Evolutionary conservation across 2,797 vertebrate species (phyloP).

Genomic region (Myiothlypis coronata): DNA sequence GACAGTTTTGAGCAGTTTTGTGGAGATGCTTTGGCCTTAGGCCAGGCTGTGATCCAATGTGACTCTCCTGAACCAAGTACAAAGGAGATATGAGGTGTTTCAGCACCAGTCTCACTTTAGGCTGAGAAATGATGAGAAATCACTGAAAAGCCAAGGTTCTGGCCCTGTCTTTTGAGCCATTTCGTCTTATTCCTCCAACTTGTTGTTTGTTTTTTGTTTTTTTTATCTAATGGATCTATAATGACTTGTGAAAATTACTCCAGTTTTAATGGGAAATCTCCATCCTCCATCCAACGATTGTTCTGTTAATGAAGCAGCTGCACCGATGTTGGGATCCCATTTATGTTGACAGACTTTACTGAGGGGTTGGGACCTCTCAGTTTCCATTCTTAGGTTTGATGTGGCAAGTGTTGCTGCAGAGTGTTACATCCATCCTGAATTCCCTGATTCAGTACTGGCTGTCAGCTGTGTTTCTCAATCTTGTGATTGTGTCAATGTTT

Average conservation of each 20-base stretch:
- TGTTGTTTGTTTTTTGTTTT: neutral
- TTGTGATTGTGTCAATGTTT: neutral
- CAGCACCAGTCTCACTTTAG: neutral
- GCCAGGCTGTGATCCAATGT: neutral
- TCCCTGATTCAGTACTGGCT: neutral
- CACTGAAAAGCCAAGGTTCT: neutral
- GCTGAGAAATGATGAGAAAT: neutral
- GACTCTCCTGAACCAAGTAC: neutral
- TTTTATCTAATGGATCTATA: neutral
- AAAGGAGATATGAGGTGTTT: neutral
- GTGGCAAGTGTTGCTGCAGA: neutral
- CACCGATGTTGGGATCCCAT: neutral
- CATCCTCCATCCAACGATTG: fast-evolving
- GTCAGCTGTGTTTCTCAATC: neutral
- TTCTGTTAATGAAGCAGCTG: neutral
- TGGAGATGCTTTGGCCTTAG: neutral
- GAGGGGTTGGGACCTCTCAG: neutral
- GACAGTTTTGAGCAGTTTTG: neutral
- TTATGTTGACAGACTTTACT: neutral
- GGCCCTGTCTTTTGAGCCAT: neutral
- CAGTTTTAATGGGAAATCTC: neutral
- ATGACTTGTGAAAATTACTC: neutral
- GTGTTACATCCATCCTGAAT: neutral
- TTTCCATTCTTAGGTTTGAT: neutral
- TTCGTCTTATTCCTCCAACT: neutral